phyloP scores from a whole-genome alignment of 2,797 vertebrate species.

The Muscicapa comitata region DNA sequence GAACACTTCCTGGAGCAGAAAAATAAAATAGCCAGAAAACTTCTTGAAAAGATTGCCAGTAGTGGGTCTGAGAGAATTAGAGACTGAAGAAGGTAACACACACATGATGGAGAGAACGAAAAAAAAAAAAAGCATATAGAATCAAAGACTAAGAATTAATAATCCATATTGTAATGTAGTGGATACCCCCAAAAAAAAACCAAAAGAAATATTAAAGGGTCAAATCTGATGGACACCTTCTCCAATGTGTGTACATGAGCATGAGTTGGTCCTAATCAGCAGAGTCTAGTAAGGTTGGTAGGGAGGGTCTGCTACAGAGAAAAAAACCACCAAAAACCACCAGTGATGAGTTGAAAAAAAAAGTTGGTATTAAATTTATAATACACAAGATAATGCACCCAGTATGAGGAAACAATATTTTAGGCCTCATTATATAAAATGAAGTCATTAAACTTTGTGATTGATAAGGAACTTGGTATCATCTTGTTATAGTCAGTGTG shows the following conservation, averaged over 20 bases:
- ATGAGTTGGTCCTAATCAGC: neutral
- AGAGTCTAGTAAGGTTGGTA: neutral
- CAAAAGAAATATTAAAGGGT: neutral
- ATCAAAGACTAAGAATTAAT: neutral
- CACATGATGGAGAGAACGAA: fast-evolving
- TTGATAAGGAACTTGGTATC: neutral
- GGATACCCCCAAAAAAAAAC: neutral
- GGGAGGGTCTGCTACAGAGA: neutral
- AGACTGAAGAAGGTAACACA: neutral
- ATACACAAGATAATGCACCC: neutral
- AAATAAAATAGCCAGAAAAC: neutral
- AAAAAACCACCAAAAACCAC: neutral
- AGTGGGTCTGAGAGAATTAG: neutral
- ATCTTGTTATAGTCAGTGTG: neutral
- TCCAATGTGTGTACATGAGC: too few species aligned
- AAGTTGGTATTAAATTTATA: neutral
- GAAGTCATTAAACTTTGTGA: neutral
- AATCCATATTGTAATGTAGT: neutral
- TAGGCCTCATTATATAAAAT: neutral
- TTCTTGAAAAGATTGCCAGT: neutral
- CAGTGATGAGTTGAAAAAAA: neutral
- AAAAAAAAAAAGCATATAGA: neutral
- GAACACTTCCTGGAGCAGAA: neutral
- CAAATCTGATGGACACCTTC: neutral
- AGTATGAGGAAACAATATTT: neutral